A percentile compares a stretch with the other conserved stretches of the same genome.
Conservation (phyloP, 1,140 invertebrate genomes). For the Pogonognathellus flavescens region DNA sequence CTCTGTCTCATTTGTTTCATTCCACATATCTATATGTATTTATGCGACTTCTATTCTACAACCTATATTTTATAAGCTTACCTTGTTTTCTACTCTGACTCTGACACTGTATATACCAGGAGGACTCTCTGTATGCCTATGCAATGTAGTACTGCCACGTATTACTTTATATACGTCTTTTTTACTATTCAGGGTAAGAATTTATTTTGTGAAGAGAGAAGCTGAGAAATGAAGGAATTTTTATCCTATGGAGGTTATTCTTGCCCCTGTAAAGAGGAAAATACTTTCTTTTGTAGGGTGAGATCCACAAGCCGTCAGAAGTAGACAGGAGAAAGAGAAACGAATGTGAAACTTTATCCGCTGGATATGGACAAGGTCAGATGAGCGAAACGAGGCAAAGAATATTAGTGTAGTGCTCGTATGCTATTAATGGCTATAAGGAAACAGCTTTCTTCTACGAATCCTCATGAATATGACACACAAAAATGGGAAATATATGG, state of each 20-base stretch:
- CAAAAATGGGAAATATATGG: conserved; percentile 43
- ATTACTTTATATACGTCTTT: not conserved
- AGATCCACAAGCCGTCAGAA: not conserved
- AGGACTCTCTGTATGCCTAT: not conserved
- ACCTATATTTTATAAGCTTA: conserved; percentile 21
- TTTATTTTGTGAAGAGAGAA: not conserved
- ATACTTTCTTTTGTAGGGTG: not conserved
- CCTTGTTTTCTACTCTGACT: conserved; percentile 31
- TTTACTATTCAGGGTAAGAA: not conserved
- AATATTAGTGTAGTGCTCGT: not conserved
- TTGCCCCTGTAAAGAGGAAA: not conserved
- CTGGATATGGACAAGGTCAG: conserved; percentile 22
- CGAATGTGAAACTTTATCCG: conserved; percentile 32
- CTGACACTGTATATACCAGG: too few species aligned
- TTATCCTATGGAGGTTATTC: not conserved
- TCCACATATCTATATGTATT: conserved; percentile 25
- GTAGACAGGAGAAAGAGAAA: conserved; percentile 12
- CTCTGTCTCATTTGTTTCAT: conserved; percentile 14
- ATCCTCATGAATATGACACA: conserved; percentile 42
- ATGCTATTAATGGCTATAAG: not conserved
- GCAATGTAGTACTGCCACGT: not conserved
- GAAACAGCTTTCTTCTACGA: conserved; percentile 14
- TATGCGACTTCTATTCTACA: conserved; percentile 13
- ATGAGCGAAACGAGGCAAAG: conserved; percentile 8
- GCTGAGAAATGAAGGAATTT: too few species aligned